A percentile compares a stretch with the other conserved stretches of the same genome.
phyloP scores from a whole-genome alignment of 2,113 vertebrate species.

The Varanus komodoensis region DNA sequence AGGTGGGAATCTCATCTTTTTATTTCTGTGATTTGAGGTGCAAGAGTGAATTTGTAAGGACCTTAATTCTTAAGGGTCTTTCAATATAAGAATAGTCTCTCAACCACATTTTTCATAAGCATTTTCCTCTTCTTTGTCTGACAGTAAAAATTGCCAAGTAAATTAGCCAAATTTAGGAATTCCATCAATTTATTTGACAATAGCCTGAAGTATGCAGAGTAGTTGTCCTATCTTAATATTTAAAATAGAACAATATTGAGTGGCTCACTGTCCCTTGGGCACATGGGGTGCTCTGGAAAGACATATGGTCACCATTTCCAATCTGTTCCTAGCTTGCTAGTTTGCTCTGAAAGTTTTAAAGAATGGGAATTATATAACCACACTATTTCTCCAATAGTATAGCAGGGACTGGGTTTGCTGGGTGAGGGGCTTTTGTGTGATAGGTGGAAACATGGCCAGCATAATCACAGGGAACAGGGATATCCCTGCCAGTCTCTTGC shows the following conservation, averaged over 20 bases:
- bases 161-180: background rate
- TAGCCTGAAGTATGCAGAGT: background rate
- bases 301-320: slow-evolving; percentile 54
- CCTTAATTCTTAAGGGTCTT: background rate
- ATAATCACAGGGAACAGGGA: slow-evolving; percentile 42
- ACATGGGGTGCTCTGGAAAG: background rate
- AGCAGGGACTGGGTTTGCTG: slow-evolving; percentile 34
- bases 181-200: background rate
- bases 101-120: background rate
- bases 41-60: too few species aligned
- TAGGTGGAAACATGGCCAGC: slow-evolving; percentile 7
- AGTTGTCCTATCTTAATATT: background rate
- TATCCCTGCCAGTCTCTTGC: slow-evolving; percentile 32
- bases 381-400: slow-evolving; percentile 31
- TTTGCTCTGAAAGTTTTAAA: slow-evolving; percentile 24
- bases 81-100: background rate
- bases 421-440: background rate
- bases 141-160: background rate
- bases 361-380: slow-evolving; percentile 24
- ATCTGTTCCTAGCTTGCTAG: slow-evolving; percentile 38
- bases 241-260: background rate
- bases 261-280: slow-evolving; percentile 21
- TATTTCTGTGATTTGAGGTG: background rate
- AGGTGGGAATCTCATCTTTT: background rate
- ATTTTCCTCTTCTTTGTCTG: background rate